A percentile compares a stretch with the other conserved stretches of the same genome.
phyloP scores from a whole-genome alignment of 64 coral and sea anemone species.

The Porites australiensis region DNA sequence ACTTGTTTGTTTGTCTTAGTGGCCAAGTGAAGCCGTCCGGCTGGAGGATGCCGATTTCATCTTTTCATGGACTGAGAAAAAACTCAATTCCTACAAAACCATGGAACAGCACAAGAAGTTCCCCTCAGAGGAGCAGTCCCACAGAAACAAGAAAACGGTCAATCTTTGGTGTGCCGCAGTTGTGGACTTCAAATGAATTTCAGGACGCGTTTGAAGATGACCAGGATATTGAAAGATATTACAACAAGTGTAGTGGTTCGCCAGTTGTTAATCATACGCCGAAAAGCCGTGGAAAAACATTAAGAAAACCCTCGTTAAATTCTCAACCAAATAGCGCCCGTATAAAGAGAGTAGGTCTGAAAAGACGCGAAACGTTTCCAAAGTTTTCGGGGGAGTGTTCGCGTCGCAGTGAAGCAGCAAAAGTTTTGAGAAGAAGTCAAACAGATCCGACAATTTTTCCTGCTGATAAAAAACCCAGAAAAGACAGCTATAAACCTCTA shows the following conservation, averaged over 20 bases:
- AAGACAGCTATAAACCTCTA: background rate
- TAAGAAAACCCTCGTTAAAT: background rate
- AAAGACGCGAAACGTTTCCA: conserved; percentile 41
- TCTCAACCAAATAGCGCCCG: conserved; percentile 7
- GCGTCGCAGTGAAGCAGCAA: background rate
- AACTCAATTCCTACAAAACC: conserved; percentile 21
- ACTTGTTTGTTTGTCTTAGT: too few relatives aligned
- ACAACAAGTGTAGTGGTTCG: background rate
- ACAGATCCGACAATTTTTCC: conserved; percentile 28
- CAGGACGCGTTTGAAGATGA: background rate
- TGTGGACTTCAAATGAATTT: background rate
- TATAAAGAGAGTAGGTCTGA: background rate
- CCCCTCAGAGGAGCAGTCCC: background rate
- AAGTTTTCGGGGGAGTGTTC: background rate
- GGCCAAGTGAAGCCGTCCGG: too few relatives aligned
- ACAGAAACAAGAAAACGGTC: background rate
- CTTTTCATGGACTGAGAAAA: conserved; percentile 23
- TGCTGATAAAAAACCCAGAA: background rate
- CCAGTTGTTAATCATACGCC: background rate
- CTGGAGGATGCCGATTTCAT: conserved; percentile 45
- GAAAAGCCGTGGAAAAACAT: background rate
- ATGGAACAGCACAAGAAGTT: conserved; percentile 38
- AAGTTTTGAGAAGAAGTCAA: conserved; percentile 21
- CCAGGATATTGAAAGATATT: background rate
- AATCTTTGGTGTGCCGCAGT: background rate